phyloP scores from a whole-genome alignment of 1,140 invertebrate species.

The Bombyx mori region DNA sequence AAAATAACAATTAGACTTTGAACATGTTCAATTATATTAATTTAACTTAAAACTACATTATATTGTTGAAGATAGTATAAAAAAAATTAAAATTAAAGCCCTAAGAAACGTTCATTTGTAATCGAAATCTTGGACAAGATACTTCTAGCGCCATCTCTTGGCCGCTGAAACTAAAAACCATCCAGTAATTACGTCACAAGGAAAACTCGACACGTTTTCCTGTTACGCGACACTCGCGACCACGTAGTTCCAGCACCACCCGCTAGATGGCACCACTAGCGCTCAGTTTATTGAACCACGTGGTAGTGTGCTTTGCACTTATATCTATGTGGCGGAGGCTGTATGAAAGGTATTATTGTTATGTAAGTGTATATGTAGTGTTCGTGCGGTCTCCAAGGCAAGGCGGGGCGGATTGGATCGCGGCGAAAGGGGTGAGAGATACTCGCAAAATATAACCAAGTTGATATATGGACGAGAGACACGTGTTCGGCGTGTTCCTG shows the following conservation, averaged over 20 bases:
- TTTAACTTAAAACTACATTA: too few relatives aligned
- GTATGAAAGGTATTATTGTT: constrained; percentile 63
- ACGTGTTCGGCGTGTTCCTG: constrained; percentile 47
- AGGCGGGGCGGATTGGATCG: constrained; percentile 32
- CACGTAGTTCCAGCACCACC: constrained; percentile 34
- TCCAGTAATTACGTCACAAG: neutral
- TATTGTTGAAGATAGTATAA: too few relatives aligned
- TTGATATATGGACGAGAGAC: constrained; percentile 45
- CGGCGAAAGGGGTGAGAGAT: constrained; percentile 49
- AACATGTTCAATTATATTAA: neutral
- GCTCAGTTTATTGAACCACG: constrained; percentile 60
- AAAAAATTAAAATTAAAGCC: too few relatives aligned
- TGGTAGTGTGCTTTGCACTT: constrained; percentile 22
- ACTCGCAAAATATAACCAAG: constrained; percentile 43
- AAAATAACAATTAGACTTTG: constrained; percentile 46
- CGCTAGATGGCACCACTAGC: constrained; percentile 48
- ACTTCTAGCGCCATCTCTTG: constrained; percentile 24
- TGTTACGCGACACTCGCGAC: too few relatives aligned
- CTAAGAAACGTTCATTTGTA: too few relatives aligned
- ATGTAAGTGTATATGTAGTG: constrained; percentile 51
- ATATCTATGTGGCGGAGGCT: constrained; percentile 50
- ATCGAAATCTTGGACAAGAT: neutral
- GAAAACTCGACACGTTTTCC: constrained; percentile 19
- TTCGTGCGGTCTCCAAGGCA: constrained; percentile 59
- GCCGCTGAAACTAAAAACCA: constrained; percentile 2